Evolutionary conservation across 2,797 vertebrate species (phyloP).

Genomic region (Gallinago nigripennis): DNA sequence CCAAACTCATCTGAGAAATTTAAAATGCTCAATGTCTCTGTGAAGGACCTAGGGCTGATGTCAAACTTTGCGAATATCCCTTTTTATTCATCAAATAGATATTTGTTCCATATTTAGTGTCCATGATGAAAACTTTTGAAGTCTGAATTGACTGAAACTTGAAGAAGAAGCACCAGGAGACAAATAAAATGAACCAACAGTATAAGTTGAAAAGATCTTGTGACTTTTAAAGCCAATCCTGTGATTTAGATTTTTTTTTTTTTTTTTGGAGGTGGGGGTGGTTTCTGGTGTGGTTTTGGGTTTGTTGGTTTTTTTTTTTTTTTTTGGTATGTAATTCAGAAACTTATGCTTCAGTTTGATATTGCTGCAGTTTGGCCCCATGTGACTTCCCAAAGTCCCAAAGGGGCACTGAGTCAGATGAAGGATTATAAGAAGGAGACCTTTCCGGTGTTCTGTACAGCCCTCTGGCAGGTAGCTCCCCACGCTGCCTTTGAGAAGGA

Average conservation of each 20-base stretch:
- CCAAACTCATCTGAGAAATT: background rate
- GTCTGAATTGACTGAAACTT: background rate
- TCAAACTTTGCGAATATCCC: background rate
- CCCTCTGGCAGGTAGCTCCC: background rate
- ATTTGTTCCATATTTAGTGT: background rate
- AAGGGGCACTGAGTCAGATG: background rate
- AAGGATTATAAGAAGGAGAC: background rate
- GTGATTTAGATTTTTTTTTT: background rate
- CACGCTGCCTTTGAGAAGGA: background rate
- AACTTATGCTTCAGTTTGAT: background rate
- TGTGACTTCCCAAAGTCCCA: background rate
- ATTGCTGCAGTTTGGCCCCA: background rate
- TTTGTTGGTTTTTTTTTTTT: no score
- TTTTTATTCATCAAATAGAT: background rate
- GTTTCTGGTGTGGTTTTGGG: background rate
- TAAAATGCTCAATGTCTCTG: fast-evolving
- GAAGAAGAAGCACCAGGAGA: background rate
- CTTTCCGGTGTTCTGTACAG: background rate
- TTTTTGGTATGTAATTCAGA: background rate
- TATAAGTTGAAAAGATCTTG: background rate
- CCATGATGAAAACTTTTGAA: background rate
- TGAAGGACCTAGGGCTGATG: background rate
- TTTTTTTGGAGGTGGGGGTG: background rate
- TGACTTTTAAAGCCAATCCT: background rate
- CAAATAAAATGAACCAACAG: background rate